Conservation (phyloP, 2,113 vertebrate genomes). For the Colius striatus region DNA sequence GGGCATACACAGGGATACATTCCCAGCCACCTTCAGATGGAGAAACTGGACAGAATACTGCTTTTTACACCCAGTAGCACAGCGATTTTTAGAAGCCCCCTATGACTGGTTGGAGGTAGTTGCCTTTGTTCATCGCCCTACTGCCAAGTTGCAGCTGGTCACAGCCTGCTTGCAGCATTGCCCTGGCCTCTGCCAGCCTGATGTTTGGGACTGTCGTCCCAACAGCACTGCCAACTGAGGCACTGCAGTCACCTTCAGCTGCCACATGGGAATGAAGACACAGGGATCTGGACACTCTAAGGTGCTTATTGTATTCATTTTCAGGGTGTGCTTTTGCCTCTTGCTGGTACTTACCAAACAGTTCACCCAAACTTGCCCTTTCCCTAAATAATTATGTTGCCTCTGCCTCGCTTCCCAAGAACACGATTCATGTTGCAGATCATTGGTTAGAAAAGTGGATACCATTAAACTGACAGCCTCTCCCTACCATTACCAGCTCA, state of each 20-base stretch:
- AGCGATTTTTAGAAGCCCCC: background rate
- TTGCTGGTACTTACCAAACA: background rate
- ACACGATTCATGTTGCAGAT: background rate
- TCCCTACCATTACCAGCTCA: background rate
- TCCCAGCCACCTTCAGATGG: background rate
- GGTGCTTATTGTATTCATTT: background rate
- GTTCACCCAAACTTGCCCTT: background rate
- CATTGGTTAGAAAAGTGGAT: background rate
- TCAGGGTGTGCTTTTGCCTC: background rate
- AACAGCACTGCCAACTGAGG: accelerated
- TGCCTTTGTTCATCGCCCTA: background rate
- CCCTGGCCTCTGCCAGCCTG: background rate
- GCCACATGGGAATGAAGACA: background rate
- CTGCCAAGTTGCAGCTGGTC: background rate
- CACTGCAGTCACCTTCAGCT: background rate
- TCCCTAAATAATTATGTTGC: background rate
- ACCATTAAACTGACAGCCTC: background rate
- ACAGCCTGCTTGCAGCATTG: background rate
- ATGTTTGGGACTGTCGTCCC: background rate
- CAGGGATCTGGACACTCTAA: background rate
- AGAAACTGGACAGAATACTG: background rate
- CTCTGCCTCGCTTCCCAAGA: background rate
- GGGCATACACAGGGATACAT: background rate
- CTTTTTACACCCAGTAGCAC: background rate
- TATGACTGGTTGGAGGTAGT: accelerated